phyloP scores from a whole-genome alignment of 2,888 invertebrate genomes.

The Bursaphelenchus okinawaensis region DNA sequence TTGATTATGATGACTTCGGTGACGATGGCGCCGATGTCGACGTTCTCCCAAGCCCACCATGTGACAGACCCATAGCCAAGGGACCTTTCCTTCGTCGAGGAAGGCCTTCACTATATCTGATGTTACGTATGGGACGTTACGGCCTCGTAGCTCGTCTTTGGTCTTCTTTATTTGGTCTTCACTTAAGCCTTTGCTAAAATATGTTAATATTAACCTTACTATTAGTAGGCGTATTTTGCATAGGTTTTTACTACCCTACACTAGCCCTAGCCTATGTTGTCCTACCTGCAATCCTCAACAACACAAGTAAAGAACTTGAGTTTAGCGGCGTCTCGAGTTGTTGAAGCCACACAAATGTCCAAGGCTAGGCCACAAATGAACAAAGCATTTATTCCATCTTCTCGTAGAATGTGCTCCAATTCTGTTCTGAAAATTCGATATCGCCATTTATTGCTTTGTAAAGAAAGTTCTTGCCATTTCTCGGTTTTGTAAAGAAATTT shows the following conservation, averaged over 20 bases:
- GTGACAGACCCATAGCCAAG: slow-evolving; percentile 32
- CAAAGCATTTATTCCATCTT: slow-evolving; percentile 79
- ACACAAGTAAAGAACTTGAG: slow-evolving; percentile 43
- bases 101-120: slow-evolving; percentile 23
- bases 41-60: slow-evolving; percentile 19
- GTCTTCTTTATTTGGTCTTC: slow-evolving; percentile 40
- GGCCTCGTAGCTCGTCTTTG: slow-evolving; percentile 36
- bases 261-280: no score
- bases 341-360: slow-evolving; percentile 77
- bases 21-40: not conserved
- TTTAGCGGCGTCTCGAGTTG: slow-evolving; percentile 32
- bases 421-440: slow-evolving; percentile 69
- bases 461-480: no score
- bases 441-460: no score
- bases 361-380: slow-evolving; percentile 90
- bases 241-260: no score
- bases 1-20: not conserved
- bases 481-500: no score
- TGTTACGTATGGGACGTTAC: slow-evolving; percentile 39
- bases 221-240: not conserved
- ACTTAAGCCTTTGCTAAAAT: slow-evolving; percentile 45
- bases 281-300: slow-evolving; percentile 44
- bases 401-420: slow-evolving; percentile 73
- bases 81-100: slow-evolving; percentile 24
- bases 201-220: not conserved